Percentiles rank a stretch among this genome's conserved stretches.
phyloP scores from a whole-genome alignment of 1,140 invertebrate genomes.

The Orius laevigatus region DNA sequence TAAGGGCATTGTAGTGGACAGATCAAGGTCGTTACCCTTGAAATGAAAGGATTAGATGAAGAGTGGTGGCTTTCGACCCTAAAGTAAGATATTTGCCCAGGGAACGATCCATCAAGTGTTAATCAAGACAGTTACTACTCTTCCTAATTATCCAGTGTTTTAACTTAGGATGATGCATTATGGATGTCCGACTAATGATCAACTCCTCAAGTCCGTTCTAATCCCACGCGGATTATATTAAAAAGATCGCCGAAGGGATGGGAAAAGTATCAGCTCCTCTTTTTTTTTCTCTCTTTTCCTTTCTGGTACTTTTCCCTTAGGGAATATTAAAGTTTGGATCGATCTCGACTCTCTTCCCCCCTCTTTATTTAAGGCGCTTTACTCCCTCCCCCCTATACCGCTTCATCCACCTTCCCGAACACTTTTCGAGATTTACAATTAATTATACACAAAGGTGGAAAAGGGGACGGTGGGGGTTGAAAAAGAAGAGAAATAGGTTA shows the following conservation, averaged over 20 bases:
- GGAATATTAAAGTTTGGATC: slow-evolving; percentile 8
- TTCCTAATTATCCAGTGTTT: slow-evolving; percentile 11
- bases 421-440: slow-evolving; percentile 6
- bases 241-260: slow-evolving; percentile 8
- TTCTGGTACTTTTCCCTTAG: slow-evolving; percentile 1
- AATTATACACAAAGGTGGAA: slow-evolving; percentile 6
- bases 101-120: too few relatives aligned
- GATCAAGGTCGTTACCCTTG: too few relatives aligned
- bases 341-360: background rate
- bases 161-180: slow-evolving; percentile 9
- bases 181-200: slow-evolving; percentile 9
- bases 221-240: slow-evolving; percentile 5
- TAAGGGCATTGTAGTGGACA: too few relatives aligned
- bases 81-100: too few relatives aligned
- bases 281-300: background rate
- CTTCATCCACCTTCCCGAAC: background rate
- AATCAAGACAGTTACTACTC: slow-evolving; percentile 8
- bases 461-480: too few relatives aligned
- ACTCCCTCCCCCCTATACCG: background rate
- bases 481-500: too few relatives aligned
- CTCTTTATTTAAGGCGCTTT: slow-evolving; percentile 3
- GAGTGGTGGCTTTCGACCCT: too few relatives aligned
- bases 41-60: too few relatives aligned
- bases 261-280: slow-evolving; percentile 3
- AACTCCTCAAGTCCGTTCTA: background rate